Evolutionary conservation across 64 coral and sea anemone genomes (phyloP).

Genomic region (Pachyseris speciosa): DNA sequence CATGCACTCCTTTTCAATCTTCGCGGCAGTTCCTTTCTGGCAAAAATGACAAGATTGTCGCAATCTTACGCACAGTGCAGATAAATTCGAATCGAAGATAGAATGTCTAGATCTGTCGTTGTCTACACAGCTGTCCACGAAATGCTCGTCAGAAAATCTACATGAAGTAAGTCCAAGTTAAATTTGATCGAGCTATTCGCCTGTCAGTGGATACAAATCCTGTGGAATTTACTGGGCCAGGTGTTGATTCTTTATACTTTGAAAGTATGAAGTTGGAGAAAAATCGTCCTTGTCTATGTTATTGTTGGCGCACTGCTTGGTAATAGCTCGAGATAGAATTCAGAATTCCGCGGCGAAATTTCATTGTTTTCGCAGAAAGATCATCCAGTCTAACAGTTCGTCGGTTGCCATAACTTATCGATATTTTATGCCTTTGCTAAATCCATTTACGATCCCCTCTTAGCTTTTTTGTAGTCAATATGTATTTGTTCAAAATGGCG

Average conservation of each 20-base stretch:
- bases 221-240: too few relatives aligned
- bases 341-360: not conserved
- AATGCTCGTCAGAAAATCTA: not conserved
- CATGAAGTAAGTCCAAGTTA: not conserved
- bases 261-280: not conserved
- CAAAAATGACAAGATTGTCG: not conserved
- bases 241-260: too few relatives aligned
- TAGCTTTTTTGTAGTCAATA: not conserved
- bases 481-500: conserved; percentile 3
- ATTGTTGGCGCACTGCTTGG: not conserved
- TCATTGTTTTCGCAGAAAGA: not conserved
- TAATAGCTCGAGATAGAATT: not conserved
- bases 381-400: not conserved
- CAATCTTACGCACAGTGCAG: not conserved
- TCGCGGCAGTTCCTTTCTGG: not conserved
- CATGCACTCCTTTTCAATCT: not conserved
- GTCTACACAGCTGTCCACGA: not conserved
- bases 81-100: conserved; percentile 2
- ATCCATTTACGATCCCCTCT: not conserved
- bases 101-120: not conserved
- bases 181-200: not conserved
- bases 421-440: not conserved
- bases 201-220: not conserved
- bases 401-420: not conserved
- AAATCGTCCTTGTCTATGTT: not conserved